Evolutionary conservation across 2,113 vertebrate genomes (phyloP).

Genomic region (Onychostruthus taczanowskii): DNA sequence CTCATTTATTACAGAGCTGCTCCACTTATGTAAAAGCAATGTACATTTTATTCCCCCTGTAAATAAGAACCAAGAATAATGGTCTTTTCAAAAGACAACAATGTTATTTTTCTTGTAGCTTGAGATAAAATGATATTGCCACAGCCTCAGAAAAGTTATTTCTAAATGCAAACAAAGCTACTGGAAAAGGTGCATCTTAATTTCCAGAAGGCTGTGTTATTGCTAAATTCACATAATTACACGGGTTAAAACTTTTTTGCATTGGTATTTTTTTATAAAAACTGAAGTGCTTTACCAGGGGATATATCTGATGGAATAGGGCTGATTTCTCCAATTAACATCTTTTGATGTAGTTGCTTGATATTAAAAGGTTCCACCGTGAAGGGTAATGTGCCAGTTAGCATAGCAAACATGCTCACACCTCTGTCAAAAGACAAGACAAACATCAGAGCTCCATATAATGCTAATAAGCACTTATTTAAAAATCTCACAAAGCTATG

Average conservation of each 20-base stretch:
- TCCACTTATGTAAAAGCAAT: background rate
- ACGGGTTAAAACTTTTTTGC: background rate
- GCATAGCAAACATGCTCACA: constrained; percentile 83
- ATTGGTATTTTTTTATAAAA: background rate
- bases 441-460: background rate
- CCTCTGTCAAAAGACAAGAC: constrained; percentile 68
- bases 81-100: background rate
- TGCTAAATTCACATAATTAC: background rate
- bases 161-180: background rate
- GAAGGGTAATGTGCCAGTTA: constrained; percentile 81
- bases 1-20: background rate
- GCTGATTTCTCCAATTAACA: constrained; percentile 79
- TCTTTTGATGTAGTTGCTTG: constrained; percentile 85
- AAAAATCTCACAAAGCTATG: background rate
- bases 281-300: constrained; percentile 68
- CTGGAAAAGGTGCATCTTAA: background rate
- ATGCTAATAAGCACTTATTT: background rate
- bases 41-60: background rate
- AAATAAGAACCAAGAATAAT: background rate
- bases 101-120: background rate
- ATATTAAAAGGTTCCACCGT: constrained; percentile 83
- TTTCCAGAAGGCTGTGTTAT: background rate
- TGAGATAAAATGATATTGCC: background rate
- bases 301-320: constrained; percentile 79
- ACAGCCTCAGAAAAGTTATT: background rate